A percentile compares a stretch with the other conserved stretches of the same genome.
Conservation (phyloP, 92 coral and sea anemone species). For the Epizoanthus rinbou region DNA sequence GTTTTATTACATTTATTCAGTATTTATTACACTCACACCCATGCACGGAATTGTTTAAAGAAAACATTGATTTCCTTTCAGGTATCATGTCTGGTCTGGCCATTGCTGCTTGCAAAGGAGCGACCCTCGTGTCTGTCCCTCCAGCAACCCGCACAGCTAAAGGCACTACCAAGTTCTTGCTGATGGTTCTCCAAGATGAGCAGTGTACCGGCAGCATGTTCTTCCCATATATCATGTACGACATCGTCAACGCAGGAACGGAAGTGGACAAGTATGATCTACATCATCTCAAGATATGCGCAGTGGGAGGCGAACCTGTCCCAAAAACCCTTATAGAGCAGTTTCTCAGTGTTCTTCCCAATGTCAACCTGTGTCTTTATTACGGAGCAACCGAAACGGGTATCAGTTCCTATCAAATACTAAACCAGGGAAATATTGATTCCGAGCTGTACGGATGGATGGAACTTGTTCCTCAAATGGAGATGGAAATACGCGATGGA, state of each 20-base stretch:
- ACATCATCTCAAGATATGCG: not conserved
- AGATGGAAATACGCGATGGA: slow-evolving; percentile 39
- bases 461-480: slow-evolving; percentile 44
- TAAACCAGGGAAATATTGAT: slow-evolving; percentile 20
- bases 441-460: slow-evolving; percentile 38
- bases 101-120: too few relatives aligned
- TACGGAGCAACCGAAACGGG: slow-evolving; percentile 49
- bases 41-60: too few relatives aligned
- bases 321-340: not conserved
- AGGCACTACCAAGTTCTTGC: slow-evolving; percentile 17
- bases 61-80: too few relatives aligned
- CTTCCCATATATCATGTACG: slow-evolving; percentile 41
- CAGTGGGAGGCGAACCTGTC: slow-evolving; percentile 43
- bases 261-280: slow-evolving; percentile 1
- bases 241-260: slow-evolving; percentile 22
- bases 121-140: too few relatives aligned
- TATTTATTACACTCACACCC: too few relatives aligned
- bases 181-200: slow-evolving; percentile 46
- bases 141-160: too few relatives aligned
- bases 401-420: slow-evolving; percentile 15
- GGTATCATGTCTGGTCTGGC: too few relatives aligned
- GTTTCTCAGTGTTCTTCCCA: slow-evolving; percentile 26
- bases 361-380: not conserved
- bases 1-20: too few relatives aligned
- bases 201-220: slow-evolving; percentile 46